Percentiles rank a stretch among this genome's conserved stretches.
These are phyloP conservation scores for Argyra leucocephala DNA, from an alignment of 2,888 invertebrate species.

Conservation along the genomic window DNA sequence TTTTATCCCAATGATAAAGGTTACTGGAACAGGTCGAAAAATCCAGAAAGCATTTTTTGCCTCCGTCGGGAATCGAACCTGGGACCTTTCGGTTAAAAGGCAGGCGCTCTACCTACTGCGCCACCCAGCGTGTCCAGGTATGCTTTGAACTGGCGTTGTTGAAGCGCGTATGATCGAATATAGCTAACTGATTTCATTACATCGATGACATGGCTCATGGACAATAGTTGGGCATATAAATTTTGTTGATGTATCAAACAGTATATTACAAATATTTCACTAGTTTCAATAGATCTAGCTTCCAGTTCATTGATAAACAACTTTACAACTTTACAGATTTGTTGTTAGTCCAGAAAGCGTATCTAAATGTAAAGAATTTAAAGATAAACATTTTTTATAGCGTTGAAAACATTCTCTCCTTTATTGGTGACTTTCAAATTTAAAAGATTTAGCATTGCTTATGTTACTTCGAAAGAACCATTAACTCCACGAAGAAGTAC, in stretches of 20 bases:
- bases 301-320: too few relatives aligned
- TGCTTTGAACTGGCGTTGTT: too few relatives aligned
- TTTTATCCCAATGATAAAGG: too few relatives aligned
- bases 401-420: constrained; percentile 17
- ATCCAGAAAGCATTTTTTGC: too few relatives aligned
- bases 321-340: constrained; percentile 14
- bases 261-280: constrained; percentile 13
- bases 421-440: constrained; percentile 17
- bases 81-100: too few relatives aligned
- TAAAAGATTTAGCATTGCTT: constrained; percentile 18
- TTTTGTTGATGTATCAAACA: constrained; percentile 18
- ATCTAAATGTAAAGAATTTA: constrained; percentile 15
- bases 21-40: too few relatives aligned
- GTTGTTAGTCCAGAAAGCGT: constrained; percentile 15
- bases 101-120: too few relatives aligned
- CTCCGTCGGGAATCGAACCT: too few relatives aligned
- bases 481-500: constrained; percentile 15
- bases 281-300: constrained; percentile 5
- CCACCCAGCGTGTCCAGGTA: too few relatives aligned
- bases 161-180: too few relatives aligned
- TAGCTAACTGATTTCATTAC: constrained; percentile 13
- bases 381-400: constrained; percentile 16
- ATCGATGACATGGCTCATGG: constrained; percentile 9
- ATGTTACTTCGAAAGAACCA: constrained; percentile 17
- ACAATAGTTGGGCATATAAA: constrained; percentile 10